phyloP scores from a whole-genome alignment of 2,888 invertebrate genomes.

The Nemotelus pantherinus region DNA sequence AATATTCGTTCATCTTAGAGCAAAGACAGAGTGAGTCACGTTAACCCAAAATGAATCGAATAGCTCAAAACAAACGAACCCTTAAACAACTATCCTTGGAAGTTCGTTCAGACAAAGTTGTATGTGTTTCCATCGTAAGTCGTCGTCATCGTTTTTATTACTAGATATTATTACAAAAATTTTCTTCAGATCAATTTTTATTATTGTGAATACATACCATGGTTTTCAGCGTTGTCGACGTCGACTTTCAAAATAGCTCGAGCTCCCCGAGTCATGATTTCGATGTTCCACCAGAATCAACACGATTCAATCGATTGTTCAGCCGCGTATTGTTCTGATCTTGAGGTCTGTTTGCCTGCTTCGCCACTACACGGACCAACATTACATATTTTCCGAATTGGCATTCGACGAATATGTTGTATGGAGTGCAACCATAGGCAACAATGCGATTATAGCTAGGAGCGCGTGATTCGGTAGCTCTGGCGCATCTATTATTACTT shows the following conservation, averaged over 20 bases:
- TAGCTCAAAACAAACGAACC: background rate
- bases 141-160: constrained; percentile 25
- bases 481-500: constrained; percentile 48
- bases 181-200: constrained; percentile 43
- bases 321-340: constrained; percentile 38
- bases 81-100: background rate
- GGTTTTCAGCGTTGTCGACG: constrained; percentile 15
- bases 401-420: constrained; percentile 29
- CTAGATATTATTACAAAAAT: constrained; percentile 46
- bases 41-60: background rate
- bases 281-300: constrained; percentile 50
- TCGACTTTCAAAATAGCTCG: constrained; percentile 31
- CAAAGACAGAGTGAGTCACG: no score
- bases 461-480: constrained; percentile 51
- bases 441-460: constrained; percentile 44
- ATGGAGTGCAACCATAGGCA: constrained; percentile 3
- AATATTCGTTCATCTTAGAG: no score
- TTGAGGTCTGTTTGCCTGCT: constrained; percentile 6
- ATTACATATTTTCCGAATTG: constrained; percentile 23
- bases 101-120: constrained; percentile 24
- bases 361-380: constrained; percentile 8
- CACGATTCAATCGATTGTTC: constrained; percentile 50
- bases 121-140: constrained; percentile 4
- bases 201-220: constrained; percentile 21
- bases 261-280: constrained; percentile 48